Conservation (phyloP, 2,113 vertebrate genomes). For the Cochlearius cochlearius region DNA sequence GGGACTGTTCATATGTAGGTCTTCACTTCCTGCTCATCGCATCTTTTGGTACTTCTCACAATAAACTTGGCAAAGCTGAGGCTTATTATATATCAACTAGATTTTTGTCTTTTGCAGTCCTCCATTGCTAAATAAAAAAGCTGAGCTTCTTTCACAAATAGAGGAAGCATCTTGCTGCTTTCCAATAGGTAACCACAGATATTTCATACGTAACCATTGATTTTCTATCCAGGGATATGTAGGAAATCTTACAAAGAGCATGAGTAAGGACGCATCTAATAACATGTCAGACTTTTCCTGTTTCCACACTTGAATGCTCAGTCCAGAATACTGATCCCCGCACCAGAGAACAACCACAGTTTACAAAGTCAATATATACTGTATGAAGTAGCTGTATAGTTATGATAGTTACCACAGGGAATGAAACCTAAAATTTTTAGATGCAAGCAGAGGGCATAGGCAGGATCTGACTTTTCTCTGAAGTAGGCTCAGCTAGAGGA, state of each 20-base stretch:
- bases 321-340: conserved; percentile 50
- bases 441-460: conserved; percentile 57
- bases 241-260: conserved; percentile 63
- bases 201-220: conserved; percentile 61
- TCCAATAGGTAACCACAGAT: conserved; percentile 22
- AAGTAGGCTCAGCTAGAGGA: conserved; percentile 63
- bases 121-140: conserved; percentile 20
- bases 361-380: conserved; percentile 66
- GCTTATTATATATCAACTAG: not conserved
- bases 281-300: conserved; percentile 47
- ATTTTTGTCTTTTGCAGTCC: not conserved
- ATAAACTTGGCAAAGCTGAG: not conserved
- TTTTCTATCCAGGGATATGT: conserved; percentile 57
- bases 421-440: conserved; percentile 55
- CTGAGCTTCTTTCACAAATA: not conserved
- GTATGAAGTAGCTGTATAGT: conserved; percentile 64
- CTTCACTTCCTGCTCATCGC: not conserved
- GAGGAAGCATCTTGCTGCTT: not conserved
- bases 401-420: conserved; percentile 59
- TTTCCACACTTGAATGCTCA: conserved; percentile 36
- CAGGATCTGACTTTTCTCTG: conserved; percentile 54
- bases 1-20: not conserved
- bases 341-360: conserved; percentile 21
- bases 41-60: not conserved
- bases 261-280: conserved; percentile 45